phyloP scores from a whole-genome alignment of 2,113 vertebrate genomes.

The Nannobrachium achirus region DNA sequence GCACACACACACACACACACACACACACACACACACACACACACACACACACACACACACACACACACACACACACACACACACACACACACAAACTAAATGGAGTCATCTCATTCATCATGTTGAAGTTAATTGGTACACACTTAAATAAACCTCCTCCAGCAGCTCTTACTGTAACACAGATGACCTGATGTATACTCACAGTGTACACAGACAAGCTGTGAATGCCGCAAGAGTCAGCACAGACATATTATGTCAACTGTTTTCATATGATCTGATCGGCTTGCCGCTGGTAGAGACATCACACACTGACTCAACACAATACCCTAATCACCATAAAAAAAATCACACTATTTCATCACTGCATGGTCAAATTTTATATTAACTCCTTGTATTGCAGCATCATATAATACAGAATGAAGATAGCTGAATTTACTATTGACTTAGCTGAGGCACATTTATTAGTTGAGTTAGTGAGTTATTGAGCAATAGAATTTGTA shows the following conservation, averaged over 20 bases:
- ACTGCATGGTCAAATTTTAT: background rate
- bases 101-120: slow-evolving; percentile 27
- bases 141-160: slow-evolving; percentile 35
- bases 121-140: slow-evolving; percentile 39
- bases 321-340: background rate
- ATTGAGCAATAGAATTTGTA: no score
- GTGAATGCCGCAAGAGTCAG: no score
- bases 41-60: slow-evolving; percentile 7
- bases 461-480: no score
- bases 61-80: slow-evolving; percentile 19
- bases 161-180: slow-evolving; percentile 22
- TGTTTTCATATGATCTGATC: no score
- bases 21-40: background rate
- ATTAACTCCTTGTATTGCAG: no score
- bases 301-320: slow-evolving; percentile 4
- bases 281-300: background rate
- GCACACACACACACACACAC: slow-evolving; percentile 73
- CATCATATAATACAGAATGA: no score
- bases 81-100: background rate
- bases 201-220: background rate
- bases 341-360: background rate
- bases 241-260: no score
- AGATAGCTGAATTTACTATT: no score
- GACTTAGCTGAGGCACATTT: no score
- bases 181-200: slow-evolving; percentile 2